Conservation (phyloP, 2,113 vertebrate genomes). For the Ailuropoda melanoleuca region DNA sequence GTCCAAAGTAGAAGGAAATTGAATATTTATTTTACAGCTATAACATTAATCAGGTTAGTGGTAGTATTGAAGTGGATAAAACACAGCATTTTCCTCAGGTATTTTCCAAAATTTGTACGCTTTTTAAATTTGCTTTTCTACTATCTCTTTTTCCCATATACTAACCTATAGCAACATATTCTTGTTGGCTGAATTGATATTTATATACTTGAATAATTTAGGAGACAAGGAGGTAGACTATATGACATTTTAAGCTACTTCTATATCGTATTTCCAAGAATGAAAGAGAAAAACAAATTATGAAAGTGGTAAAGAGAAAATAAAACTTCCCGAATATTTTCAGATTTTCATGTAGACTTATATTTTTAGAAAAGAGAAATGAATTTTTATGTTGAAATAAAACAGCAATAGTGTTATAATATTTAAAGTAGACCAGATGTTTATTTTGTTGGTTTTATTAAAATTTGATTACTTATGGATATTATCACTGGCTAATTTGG, state of each 20-base stretch:
- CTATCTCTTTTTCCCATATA: neutral
- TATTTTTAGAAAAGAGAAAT: neutral
- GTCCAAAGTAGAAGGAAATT: neutral
- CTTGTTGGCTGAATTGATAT: neutral
- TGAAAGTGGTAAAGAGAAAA: neutral
- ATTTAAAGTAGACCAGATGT: neutral
- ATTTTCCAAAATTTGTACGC: neutral
- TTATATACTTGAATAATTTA: neutral
- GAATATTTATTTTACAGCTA: neutral
- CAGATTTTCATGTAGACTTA: neutral
- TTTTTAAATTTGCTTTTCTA: neutral
- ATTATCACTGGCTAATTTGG: neutral
- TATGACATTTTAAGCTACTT: neutral
- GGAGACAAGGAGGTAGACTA: neutral
- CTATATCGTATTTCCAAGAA: neutral
- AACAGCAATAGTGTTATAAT: neutral
- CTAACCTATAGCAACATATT: neutral
- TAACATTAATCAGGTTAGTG: neutral
- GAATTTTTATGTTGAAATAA: neutral
- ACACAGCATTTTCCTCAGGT: neutral
- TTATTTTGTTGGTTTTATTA: slow-evolving; percentile 26
- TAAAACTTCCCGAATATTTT: neutral
- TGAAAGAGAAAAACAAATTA: neutral
- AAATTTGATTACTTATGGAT: neutral
- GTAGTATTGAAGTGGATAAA: neutral